Percentiles rank a stretch among this genome's conserved stretches.
Evolutionary conservation across 2,113 vertebrate species (phyloP).

Genomic region (Ammodytes marinus): DNA sequence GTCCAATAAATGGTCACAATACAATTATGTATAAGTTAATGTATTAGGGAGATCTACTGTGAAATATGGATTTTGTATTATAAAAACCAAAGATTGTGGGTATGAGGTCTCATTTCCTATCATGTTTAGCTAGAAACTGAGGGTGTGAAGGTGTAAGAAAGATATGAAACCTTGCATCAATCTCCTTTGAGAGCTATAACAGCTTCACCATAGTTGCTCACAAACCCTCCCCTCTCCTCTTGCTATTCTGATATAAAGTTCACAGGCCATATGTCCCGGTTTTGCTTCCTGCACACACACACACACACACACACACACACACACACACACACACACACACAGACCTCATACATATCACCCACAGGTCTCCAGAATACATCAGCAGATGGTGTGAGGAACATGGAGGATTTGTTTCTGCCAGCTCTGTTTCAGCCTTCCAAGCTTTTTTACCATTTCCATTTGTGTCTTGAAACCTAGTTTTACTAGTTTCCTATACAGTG

Average conservation of each 20-base stretch:
- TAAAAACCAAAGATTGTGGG: not conserved
- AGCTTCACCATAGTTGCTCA: conserved; percentile 23
- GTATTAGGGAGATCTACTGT: too few relatives aligned
- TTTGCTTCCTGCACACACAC: conserved; percentile 57
- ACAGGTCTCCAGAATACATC: conserved; percentile 63
- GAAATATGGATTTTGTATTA: not conserved
- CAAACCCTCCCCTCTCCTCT: not conserved
- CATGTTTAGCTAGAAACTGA: not conserved
- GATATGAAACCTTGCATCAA: not conserved
- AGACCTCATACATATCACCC: conserved; percentile 47
- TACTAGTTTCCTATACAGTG: not conserved
- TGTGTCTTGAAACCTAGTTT: not conserved
- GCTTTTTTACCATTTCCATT: conserved; percentile 1
- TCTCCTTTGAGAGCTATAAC: not conserved
- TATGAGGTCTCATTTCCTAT: not conserved
- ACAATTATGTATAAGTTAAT: not conserved
- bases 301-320: conserved; percentile 38
- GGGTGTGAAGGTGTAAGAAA: not conserved
- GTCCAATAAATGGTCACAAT: not conserved
- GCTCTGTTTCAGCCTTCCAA: conserved; percentile 19
- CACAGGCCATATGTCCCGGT: conserved; percentile 72
- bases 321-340: conserved; percentile 37
- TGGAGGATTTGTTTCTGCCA: conserved; percentile 35
- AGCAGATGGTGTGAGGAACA: conserved; percentile 76
- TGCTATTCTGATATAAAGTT: conserved; percentile 53